A percentile compares a stretch with the other conserved stretches of the same genome.
phyloP scores from a whole-genome alignment of 2,888 invertebrate species.

The Heliconius hortense region DNA sequence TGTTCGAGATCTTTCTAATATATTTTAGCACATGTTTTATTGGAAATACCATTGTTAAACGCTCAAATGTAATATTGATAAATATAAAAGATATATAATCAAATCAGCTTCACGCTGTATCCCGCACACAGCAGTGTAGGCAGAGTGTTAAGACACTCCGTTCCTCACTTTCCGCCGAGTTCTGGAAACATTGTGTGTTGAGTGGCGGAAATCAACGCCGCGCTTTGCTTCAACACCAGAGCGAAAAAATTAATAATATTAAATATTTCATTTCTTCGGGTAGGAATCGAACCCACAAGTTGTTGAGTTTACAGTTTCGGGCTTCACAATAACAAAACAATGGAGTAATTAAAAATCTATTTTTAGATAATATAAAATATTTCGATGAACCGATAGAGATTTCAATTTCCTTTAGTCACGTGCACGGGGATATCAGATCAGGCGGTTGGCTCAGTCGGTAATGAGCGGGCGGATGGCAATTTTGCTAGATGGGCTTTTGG shows the following conservation, averaged over 20 bases:
- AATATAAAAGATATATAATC: neutral
- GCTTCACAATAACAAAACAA: constrained; percentile 33
- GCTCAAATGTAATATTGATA: neutral
- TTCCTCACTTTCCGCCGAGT: too few species aligned
- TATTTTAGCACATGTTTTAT: neutral
- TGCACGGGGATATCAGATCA: constrained; percentile 77
- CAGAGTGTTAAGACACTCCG: too few species aligned
- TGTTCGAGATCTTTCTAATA: constrained; percentile 27
- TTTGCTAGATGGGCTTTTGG: constrained; percentile 78
- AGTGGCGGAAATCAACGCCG: too few species aligned
- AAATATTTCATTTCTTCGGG: too few species aligned
- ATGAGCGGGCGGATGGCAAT: constrained; percentile 80
- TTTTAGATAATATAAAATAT: constrained; percentile 67
- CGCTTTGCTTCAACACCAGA: too few species aligned
- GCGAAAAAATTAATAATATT: too few species aligned
- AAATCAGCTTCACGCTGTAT: too few species aligned
- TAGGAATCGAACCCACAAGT: too few species aligned
- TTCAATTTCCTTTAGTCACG: constrained; percentile 82
- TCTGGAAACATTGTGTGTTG: too few species aligned
- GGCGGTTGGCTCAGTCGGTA: constrained; percentile 77
- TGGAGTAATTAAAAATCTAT: constrained; percentile 59
- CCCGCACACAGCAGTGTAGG: too few species aligned
- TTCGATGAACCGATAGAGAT: constrained; percentile 80
- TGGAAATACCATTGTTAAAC: neutral
- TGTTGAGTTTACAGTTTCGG: too few species aligned